Conservation (phyloP, 2,888 invertebrate species). For the Tenthredo livida region DNA sequence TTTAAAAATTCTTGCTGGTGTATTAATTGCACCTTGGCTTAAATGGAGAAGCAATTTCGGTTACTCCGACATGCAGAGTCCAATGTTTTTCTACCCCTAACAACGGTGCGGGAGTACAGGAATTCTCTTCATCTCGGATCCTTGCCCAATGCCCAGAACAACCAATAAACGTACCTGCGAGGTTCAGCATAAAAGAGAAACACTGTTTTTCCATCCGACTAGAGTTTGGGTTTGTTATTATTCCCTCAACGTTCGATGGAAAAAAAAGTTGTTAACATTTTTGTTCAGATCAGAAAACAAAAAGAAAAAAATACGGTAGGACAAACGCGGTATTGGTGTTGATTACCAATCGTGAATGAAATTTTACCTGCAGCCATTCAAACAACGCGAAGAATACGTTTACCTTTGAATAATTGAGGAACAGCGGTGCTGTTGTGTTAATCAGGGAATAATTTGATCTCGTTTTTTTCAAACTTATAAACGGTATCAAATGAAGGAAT, state of each 20-base stretch:
- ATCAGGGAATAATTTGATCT: not conserved
- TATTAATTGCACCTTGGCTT: not conserved
- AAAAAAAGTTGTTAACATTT: not conserved
- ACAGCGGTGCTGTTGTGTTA: not conserved
- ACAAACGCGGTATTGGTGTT: not conserved
- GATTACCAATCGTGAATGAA: slow-evolving; percentile 4
- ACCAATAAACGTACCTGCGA: not conserved
- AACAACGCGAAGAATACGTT: not conserved
- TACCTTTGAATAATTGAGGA: not conserved
- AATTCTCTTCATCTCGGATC: not conserved
- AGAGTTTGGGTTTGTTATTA: not conserved
- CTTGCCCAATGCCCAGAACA: not conserved
- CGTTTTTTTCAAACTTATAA: not conserved
- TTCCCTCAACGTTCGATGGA: not conserved
- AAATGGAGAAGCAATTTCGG: not conserved
- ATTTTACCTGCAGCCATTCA: not conserved
- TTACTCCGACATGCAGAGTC: not conserved
- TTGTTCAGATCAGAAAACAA: not conserved
- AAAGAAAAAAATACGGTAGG: not conserved
- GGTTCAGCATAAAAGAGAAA: not conserved
- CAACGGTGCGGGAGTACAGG: not conserved
- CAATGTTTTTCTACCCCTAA: not conserved
- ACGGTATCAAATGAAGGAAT: not conserved
- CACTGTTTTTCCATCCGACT: not conserved
- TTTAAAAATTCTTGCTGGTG: not conserved